These are phyloP conservation scores for Epizoanthus ramosus DNA, from an alignment of 92 coral and sea anemone genomes.

Conservation along the genomic window DNA sequence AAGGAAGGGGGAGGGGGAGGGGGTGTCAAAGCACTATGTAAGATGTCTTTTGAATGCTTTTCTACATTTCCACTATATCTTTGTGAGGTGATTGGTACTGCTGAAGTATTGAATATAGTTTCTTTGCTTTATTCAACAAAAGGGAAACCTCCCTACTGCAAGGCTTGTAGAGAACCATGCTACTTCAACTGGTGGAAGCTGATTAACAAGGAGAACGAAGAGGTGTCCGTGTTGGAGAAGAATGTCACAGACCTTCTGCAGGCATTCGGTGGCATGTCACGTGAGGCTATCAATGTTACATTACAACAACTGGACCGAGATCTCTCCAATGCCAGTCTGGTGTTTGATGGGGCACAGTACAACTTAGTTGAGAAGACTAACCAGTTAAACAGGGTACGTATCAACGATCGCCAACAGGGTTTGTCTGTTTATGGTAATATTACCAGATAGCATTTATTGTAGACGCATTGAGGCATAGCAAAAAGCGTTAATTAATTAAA, in stretches of 20 bases:
- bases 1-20: no score
- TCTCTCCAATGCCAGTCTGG: constrained; percentile 64
- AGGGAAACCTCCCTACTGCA: constrained; percentile 76
- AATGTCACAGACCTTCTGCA: constrained; percentile 74
- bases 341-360: constrained; percentile 79
- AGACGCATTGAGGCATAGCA: no score
- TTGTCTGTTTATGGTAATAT: no score
- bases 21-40: no score
- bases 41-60: no score
- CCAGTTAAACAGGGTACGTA: constrained; percentile 72
- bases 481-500: no score
- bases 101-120: neutral
- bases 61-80: no score
- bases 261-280: constrained; percentile 85
- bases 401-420: neutral
- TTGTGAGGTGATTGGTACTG: no score
- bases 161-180: constrained; percentile 82
- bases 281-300: constrained; percentile 77
- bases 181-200: constrained; percentile 83
- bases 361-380: constrained; percentile 65
- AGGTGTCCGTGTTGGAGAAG: constrained; percentile 57
- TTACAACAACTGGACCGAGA: constrained; percentile 69
- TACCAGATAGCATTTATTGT: no score
- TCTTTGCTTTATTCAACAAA: neutral
- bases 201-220: constrained; percentile 65